Evolutionary conservation across 2,888 invertebrate species (phyloP).

Genomic region (Melipona bicolor): DNA sequence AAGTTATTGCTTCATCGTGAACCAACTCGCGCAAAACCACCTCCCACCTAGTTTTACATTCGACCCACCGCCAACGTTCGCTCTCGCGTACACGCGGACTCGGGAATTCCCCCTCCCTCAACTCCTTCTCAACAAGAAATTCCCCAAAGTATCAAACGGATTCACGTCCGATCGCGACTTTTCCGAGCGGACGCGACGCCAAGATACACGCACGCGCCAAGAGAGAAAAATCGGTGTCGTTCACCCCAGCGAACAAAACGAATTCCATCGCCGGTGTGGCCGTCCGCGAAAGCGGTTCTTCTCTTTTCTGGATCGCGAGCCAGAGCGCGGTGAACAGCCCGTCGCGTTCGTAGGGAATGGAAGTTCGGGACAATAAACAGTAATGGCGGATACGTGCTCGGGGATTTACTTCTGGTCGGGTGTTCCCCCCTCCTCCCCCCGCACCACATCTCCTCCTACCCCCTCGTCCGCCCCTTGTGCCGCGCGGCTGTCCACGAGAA

Average conservation of each 20-base stretch:
- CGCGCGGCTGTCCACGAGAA: conserved; percentile 48
- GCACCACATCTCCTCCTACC: no score
- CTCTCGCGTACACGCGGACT: neutral
- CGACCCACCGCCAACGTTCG: neutral
- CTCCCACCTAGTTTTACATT: neutral
- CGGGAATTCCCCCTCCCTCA: no score
- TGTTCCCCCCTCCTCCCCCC: conserved; percentile 1
- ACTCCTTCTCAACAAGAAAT: neutral
- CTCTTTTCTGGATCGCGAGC: conserved; percentile 61
- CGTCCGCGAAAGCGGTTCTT: conserved; percentile 67
- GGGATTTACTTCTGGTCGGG: conserved; percentile 78
- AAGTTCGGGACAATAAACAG: conserved; percentile 79
- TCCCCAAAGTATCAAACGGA: neutral
- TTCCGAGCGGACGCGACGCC: neutral
- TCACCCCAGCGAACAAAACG: conserved; percentile 65
- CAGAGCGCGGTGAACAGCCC: conserved; percentile 43
- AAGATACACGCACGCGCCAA: neutral
- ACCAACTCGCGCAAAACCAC: no score
- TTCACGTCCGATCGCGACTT: neutral
- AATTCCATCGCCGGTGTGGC: conserved; percentile 68
- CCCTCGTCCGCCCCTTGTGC: neutral
- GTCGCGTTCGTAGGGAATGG: conserved; percentile 72
- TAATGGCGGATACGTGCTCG: conserved; percentile 77
- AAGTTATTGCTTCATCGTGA: neutral
- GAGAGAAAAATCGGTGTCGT: conserved; percentile 61